phyloP scores from a whole-genome alignment of 2,113 vertebrate genomes.

The Coracopsis vasa region DNA sequence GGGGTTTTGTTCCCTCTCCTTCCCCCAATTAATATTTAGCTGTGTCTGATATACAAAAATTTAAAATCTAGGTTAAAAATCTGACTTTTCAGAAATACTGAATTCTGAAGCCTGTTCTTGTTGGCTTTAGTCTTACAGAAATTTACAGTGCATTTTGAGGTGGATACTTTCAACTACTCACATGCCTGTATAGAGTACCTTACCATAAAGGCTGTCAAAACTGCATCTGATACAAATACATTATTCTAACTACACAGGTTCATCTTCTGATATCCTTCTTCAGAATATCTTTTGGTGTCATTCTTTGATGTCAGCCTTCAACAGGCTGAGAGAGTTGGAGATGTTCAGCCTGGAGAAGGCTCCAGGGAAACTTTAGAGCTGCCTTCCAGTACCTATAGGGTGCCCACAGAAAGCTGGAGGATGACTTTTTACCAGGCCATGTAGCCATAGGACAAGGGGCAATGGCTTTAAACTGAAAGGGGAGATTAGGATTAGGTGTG shows the following conservation, averaged over 20 bases:
- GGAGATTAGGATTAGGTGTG: background rate
- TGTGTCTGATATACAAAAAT: background rate
- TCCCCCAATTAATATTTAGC: background rate
- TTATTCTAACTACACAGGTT: background rate
- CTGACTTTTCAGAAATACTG: background rate
- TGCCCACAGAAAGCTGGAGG: no score
- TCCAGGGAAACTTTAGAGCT: no score
- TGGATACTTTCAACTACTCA: background rate
- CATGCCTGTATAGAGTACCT: background rate
- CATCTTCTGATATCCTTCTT: background rate
- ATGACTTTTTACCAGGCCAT: no score
- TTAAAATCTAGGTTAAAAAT: background rate
- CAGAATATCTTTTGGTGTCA: background rate
- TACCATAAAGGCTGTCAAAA: background rate
- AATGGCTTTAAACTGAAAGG: no score
- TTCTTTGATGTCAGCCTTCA: background rate
- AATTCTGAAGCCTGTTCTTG: background rate
- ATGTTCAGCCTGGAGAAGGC: no score
- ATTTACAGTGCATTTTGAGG: background rate
- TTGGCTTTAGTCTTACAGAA: background rate
- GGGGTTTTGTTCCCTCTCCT: no score
- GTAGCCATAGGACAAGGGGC: no score
- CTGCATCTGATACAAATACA: background rate
- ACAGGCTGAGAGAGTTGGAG: background rate
- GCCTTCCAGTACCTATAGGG: no score